Evolutionary conservation across 2,113 vertebrate species (phyloP).

Genomic region (Deroptyus accipitrinus): DNA sequence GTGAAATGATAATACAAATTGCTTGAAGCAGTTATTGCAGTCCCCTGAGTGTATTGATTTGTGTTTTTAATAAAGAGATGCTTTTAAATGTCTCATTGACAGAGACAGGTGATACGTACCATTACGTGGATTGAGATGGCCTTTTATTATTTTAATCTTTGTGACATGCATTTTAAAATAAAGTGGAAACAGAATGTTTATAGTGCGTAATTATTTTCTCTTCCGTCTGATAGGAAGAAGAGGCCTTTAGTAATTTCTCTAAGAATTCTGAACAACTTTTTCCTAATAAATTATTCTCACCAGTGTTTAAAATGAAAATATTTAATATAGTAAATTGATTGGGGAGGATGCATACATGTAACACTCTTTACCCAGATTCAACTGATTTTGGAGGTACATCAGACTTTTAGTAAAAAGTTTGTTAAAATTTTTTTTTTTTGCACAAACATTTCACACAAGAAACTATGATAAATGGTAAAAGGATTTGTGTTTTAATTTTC

Average conservation of each 20-base stretch:
- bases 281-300: neutral
- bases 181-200: conserved; percentile 7
- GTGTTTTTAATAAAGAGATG: conserved; percentile 79
- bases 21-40: conserved; percentile 68
- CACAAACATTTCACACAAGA: neutral
- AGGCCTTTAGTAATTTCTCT: conserved; percentile 3
- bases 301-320: conserved; percentile 22
- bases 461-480: neutral
- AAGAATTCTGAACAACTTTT: conserved; percentile 5
- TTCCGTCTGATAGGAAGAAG: neutral
- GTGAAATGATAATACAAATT: conserved; percentile 73
- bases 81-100: conserved; percentile 73
- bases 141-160: conserved; percentile 54
- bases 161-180: conserved; percentile 41
- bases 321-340: neutral
- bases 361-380: neutral
- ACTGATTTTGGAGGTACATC: neutral
- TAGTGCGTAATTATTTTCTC: neutral
- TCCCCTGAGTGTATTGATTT: conserved; percentile 78
- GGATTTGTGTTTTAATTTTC: neutral
- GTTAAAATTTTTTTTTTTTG: neutral
- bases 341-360: neutral
- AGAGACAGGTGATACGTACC: conserved; percentile 68
- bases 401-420: neutral
- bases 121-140: conserved; percentile 60